Base-by-base conservation (phyloP, 37 sponge, comb jelly and placozoan genomes). In the Spongilla lacustris region DNA sequence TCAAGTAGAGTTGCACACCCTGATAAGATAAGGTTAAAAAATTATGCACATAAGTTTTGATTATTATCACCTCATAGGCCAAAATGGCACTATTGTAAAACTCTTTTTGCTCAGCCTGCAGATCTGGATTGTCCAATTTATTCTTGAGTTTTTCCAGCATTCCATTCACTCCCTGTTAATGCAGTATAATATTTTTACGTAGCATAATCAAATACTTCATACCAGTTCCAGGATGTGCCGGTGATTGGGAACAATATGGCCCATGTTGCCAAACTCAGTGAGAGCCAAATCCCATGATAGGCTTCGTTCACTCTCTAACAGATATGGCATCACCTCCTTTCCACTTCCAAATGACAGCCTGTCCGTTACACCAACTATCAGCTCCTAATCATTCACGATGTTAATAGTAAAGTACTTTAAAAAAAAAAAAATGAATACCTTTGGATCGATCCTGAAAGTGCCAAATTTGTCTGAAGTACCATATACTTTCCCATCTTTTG, bases 331-430 rank as follows among this genome's bases (percentile, higher is more conserved):
- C 66, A 87, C 87, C 46, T 87, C 87, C 68, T 87, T 87, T 11
- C 87, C 87, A 80, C 87, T 87, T 50, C 81, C 87, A 87, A 87
- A 50, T 12, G 87, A 87, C 67, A 87, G 81, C 13, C 87, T 50
- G 30, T 79, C 87, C 66, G 81, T 79, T 31, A 80, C 81, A 34
- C 87, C 87, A 36, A 87, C 87, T 23, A 87, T 87, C 68, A 87
- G 87, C 66, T 87, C 87, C 87, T 87, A 73, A 58, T 58, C 19
- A 58, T 58, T 58, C 11, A 17, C 0, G 11, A 17, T 58, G 11
- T 14, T 1, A 10, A 17, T 10, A 19, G 58, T 13, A 58, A 14
- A 17, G 4, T 8, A 17, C 19, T 13, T 1, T 17, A 58, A 19
- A 13, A 17, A 17, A 58, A 58, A 10, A 58, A 58, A 58, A 10